Percentiles rank a stretch among this genome's conserved stretches.
Conservation (phyloP, 2,888 invertebrate genomes). For the Sesia bembeciformis region DNA sequence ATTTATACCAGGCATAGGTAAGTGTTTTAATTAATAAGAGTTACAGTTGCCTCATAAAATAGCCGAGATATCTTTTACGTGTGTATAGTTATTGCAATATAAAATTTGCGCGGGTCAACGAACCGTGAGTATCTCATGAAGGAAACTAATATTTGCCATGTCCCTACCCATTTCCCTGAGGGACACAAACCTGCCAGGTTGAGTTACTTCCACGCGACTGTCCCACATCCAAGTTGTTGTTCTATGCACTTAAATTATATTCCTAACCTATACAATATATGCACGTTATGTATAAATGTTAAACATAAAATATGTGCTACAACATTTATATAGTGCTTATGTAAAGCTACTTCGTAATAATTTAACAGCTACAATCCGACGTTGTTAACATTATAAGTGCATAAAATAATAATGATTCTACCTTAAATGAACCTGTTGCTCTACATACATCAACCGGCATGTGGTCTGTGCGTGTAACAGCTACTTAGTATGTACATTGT, state of each 20-base stretch:
- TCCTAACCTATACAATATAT: too few species aligned
- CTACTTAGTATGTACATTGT: slow-evolving; percentile 42
- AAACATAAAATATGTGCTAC: too few species aligned
- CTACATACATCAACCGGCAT: neutral
- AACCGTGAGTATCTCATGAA: slow-evolving; percentile 52
- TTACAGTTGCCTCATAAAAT: slow-evolving; percentile 6
- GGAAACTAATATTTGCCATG: slow-evolving; percentile 65
- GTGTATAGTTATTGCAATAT: slow-evolving; percentile 26
- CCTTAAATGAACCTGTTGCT: too few species aligned
- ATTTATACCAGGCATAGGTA: too few species aligned
- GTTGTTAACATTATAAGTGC: too few species aligned
- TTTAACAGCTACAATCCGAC: too few species aligned
- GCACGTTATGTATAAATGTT: too few species aligned
- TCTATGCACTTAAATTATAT: too few species aligned
- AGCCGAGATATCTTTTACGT: slow-evolving; percentile 34
- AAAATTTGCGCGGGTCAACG: slow-evolving; percentile 61
- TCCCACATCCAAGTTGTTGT: slow-evolving; percentile 20
- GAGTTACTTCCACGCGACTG: slow-evolving; percentile 53
- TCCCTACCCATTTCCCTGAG: slow-evolving; percentile 56
- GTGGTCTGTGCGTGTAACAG: slow-evolving; percentile 18
- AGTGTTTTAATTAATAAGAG: too few species aligned
- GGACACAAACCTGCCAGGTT: slow-evolving; percentile 42
- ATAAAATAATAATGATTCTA: too few species aligned
- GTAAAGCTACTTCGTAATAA: too few species aligned
- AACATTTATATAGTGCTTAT: too few species aligned